A percentile compares a stretch with the other conserved stretches of the same genome.
Evolutionary conservation across 2,888 invertebrate genomes (phyloP).

Genomic region (Aspidapion aeneum): DNA sequence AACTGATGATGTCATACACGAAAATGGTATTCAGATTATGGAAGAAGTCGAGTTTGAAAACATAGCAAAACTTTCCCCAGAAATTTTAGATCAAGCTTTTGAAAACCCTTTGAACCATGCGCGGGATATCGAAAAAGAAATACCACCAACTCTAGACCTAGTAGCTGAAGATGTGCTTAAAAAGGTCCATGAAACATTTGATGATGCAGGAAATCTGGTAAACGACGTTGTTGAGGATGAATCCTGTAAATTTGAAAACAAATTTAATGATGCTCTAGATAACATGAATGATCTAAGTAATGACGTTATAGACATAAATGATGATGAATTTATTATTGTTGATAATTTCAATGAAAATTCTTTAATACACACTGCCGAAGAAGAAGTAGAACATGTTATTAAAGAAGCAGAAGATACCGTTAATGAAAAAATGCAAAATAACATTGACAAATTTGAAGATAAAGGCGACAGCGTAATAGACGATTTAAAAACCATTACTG

Average conservation of each 20-base stretch:
- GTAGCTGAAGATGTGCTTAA: not conserved
- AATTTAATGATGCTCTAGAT: no score
- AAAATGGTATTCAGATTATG: not conserved
- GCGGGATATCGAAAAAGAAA: not conserved
- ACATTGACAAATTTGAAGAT: slow-evolving; percentile 39
- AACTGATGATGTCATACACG: not conserved
- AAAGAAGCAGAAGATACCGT: slow-evolving; percentile 43
- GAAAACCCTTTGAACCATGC: not conserved
- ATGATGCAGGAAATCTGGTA: not conserved
- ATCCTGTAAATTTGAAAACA: not conserved
- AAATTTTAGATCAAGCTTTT: not conserved
- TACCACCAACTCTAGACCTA: not conserved
- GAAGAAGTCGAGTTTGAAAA: not conserved
- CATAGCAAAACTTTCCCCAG: not conserved
- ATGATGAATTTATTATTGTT: no score
- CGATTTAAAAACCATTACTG: slow-evolving; percentile 42
- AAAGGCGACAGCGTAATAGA: slow-evolving; percentile 39
- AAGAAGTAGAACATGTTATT: slow-evolving; percentile 41
- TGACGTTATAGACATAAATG: not conserved
- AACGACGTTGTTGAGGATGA: not conserved
- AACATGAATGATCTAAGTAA: not conserved
- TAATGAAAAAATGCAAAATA: slow-evolving; percentile 43
- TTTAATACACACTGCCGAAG: slow-evolving; percentile 31
- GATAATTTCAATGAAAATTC: slow-evolving; percentile 7
- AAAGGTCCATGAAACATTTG: slow-evolving; percentile 7